phyloP scores from a whole-genome alignment of 2,888 invertebrate genomes.

The Drosophila kanekoi region DNA sequence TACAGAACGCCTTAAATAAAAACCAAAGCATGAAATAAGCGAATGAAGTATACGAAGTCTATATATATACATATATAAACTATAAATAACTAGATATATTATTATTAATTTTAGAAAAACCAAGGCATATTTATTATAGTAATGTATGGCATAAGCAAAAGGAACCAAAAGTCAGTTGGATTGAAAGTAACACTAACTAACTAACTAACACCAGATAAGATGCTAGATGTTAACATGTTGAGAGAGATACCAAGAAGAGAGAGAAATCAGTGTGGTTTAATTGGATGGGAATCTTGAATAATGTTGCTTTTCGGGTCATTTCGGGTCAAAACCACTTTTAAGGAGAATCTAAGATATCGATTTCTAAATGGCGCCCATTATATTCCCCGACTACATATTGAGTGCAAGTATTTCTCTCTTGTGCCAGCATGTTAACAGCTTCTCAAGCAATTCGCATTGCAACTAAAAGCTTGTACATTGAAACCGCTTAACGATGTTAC shows the following conservation, averaged over 20 bases:
- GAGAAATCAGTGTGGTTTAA: conserved; percentile 3
- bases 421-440: conserved; percentile 31
- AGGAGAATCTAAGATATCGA: too few species aligned
- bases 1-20: conserved; percentile 81
- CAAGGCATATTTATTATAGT: conserved; percentile 31
- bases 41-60: conserved; percentile 79
- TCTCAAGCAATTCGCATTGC: conserved; percentile 11
- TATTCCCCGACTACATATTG: conserved; percentile 1
- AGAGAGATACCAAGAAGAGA: conserved; percentile 1
- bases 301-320: conserved; percentile 1
- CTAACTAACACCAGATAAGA: conserved; percentile 17
- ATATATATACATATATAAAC: conserved; percentile 68
- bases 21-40: conserved; percentile 57
- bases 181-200: conserved; percentile 23
- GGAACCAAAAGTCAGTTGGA: conserved; percentile 66
- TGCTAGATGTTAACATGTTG: conserved; percentile 27
- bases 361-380: too few species aligned
- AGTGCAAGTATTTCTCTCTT: conserved; percentile 1
- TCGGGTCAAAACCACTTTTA: too few species aligned
- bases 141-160: conserved; percentile 65
- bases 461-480: conserved; percentile 53
- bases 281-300: neutral
- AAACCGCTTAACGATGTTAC: conserved; percentile 33
- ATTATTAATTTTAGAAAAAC: conserved; percentile 66
- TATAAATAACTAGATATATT: conserved; percentile 68